Conservation (phyloP, 2,888 invertebrate genomes). For the Odontomyia ornata region DNA sequence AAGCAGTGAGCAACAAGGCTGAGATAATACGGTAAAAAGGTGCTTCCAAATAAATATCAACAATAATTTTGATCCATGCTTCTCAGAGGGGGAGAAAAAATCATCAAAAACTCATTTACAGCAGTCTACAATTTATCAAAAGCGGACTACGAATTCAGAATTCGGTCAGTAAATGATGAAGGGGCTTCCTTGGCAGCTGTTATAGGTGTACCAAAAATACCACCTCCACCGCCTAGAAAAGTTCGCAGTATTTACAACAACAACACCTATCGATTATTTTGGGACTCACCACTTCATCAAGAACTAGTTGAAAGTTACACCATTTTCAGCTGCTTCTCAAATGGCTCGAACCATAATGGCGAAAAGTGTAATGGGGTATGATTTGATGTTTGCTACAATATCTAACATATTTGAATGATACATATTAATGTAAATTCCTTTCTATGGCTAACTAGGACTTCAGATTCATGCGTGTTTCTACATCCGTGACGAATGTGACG, state of each 20-base stretch:
- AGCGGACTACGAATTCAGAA: slow-evolving; percentile 61
- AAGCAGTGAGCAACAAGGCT: slow-evolving; percentile 57
- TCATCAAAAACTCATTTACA: not conserved
- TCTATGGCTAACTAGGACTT: slow-evolving; percentile 56
- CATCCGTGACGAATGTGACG: slow-evolving; percentile 55
- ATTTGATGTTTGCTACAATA: too few relatives aligned
- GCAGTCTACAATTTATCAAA: slow-evolving; percentile 25
- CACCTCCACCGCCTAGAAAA: slow-evolving; percentile 65
- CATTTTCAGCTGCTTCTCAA: slow-evolving; percentile 78
- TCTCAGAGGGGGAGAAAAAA: slow-evolving; percentile 53
- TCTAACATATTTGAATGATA: too few relatives aligned
- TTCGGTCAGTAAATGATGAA: slow-evolving; percentile 65
- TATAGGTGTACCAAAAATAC: slow-evolving; percentile 25
- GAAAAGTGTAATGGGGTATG: slow-evolving; percentile 1
- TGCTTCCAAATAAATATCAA: too few relatives aligned
- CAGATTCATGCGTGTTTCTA: slow-evolving; percentile 68
- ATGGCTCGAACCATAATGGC: not conserved
- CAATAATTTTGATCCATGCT: not conserved
- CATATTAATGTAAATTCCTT: too few relatives aligned
- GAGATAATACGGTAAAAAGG: slow-evolving; percentile 51
- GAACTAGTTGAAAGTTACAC: slow-evolving; percentile 74
- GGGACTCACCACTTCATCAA: slow-evolving; percentile 69
- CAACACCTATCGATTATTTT: slow-evolving; percentile 78
- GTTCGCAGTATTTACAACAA: slow-evolving; percentile 79
- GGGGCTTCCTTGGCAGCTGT: slow-evolving; percentile 13